Percentiles rank a stretch among this genome's conserved stretches.
phyloP scores from a whole-genome alignment of 1,140 invertebrate genomes.

The Himalopsyche phryganea region DNA sequence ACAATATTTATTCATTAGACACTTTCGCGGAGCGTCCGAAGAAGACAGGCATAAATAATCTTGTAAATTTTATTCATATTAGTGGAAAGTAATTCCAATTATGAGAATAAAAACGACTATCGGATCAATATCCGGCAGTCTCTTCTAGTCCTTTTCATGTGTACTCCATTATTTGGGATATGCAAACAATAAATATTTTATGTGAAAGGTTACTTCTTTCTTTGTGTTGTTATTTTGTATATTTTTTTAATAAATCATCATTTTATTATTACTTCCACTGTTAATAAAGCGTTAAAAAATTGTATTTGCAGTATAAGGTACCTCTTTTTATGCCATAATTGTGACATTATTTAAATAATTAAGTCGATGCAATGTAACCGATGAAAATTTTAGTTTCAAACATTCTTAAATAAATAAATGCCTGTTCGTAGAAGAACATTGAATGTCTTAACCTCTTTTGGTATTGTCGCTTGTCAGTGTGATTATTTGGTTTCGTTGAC shows the following conservation, averaged over 20 bases:
- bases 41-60: background rate
- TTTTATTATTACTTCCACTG: constrained; percentile 20
- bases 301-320: constrained; percentile 11
- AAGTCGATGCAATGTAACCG: constrained; percentile 9
- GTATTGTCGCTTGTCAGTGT: constrained; percentile 21
- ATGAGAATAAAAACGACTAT: constrained; percentile 1
- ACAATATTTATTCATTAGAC: background rate
- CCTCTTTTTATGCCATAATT: constrained; percentile 23
- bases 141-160: constrained; percentile 33
- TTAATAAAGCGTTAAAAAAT: constrained; percentile 13
- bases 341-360: constrained; percentile 14
- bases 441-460: constrained; percentile 2
- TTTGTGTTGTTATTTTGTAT: constrained; percentile 33
- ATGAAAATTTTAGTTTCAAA: background rate
- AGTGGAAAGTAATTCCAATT: constrained; percentile 4
- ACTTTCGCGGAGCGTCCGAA: background rate
- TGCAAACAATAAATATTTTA: constrained; percentile 27
- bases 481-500: constrained; percentile 9
- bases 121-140: constrained; percentile 7
- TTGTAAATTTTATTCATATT: background rate
- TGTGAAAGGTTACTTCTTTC: constrained; percentile 32
- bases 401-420: background rate
- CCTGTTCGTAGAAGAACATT: constrained; percentile 1
- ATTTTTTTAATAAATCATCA: constrained; percentile 21
- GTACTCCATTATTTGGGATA: constrained; percentile 33